Conservation (phyloP, 2,888 invertebrate species). For the Mamestra brassicae region DNA sequence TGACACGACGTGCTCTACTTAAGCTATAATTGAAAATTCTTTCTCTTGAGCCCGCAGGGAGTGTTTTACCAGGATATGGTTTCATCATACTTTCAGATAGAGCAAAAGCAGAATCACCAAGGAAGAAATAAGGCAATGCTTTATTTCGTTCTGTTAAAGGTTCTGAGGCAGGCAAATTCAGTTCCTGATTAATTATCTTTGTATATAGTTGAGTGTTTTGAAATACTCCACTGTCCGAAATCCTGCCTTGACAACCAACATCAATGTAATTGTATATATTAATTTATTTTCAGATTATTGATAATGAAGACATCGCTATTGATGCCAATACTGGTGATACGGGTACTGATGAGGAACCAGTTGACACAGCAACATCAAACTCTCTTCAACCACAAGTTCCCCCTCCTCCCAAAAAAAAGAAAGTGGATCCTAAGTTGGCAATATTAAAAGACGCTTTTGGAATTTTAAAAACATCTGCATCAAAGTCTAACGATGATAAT, state of each 20-base stretch:
- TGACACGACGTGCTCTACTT: constrained; percentile 15
- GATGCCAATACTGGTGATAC: constrained; percentile 17
- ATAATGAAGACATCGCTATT: constrained; percentile 22
- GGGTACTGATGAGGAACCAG: constrained; percentile 24
- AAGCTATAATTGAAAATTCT: constrained; percentile 19
- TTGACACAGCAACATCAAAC: constrained; percentile 27
- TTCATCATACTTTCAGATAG: constrained; percentile 29
- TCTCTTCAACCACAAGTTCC: constrained; percentile 22
- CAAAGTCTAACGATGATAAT: no score
- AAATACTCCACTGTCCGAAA: constrained; percentile 24
- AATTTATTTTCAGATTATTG: constrained; percentile 27
- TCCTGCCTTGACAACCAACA: constrained; percentile 36
- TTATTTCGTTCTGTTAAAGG: constrained; percentile 33
- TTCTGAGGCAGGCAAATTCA: constrained; percentile 13
- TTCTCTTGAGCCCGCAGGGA: constrained; percentile 19
- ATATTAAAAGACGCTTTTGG: constrained; percentile 33
- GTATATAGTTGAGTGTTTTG: constrained; percentile 30
- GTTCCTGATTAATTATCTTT: no score
- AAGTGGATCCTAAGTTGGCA: constrained; percentile 38
- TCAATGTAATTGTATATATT: constrained; percentile 30
- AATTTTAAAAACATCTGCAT: constrained; percentile 1
- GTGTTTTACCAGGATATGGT: constrained; percentile 14
- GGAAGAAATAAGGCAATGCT: constrained; percentile 31
- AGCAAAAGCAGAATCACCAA: constrained; percentile 32
- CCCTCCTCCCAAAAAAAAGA: constrained; percentile 38